These are phyloP conservation scores for Eudemis profundana DNA, from an alignment of 2,888 invertebrate genomes.

Conservation along the genomic window DNA sequence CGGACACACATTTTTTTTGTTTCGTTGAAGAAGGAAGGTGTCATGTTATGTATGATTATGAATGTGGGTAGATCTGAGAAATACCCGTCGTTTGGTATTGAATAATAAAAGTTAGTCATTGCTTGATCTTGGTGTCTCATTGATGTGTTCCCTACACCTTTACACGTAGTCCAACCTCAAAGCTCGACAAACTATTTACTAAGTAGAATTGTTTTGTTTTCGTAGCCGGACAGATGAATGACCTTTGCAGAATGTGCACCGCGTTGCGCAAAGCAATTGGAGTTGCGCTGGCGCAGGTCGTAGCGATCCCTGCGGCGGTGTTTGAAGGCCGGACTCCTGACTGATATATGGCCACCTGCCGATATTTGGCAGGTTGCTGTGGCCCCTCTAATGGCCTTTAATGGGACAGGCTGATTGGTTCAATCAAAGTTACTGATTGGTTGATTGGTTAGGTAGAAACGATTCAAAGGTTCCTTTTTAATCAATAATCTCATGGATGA, in stretches of 20 bases:
- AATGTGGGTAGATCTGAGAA: too few species aligned
- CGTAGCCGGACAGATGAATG: slow-evolving; percentile 32
- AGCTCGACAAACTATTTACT: neutral
- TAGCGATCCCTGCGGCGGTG: slow-evolving; percentile 24
- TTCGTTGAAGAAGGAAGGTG: too few species aligned
- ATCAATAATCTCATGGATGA: too few species aligned
- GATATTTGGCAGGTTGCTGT: slow-evolving; percentile 20
- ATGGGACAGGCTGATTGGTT: neutral
- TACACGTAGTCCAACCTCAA: too few species aligned
- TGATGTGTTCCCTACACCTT: too few species aligned
- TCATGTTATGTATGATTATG: too few species aligned
- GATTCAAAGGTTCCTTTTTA: too few species aligned
- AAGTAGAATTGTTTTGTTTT: slow-evolving; percentile 20
- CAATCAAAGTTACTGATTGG: neutral
- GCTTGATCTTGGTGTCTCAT: too few species aligned
- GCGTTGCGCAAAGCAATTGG: slow-evolving; percentile 28
- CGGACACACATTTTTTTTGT: too few species aligned
- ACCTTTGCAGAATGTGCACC: slow-evolving; percentile 35
- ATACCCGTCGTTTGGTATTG: too few species aligned
- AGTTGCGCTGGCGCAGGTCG: neutral
- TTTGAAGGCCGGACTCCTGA: slow-evolving; percentile 5
- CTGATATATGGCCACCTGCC: slow-evolving; percentile 22
- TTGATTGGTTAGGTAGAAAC: too few species aligned
- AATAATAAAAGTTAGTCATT: too few species aligned
- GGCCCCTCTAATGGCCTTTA: neutral